phyloP scores from a whole-genome alignment of 2,797 vertebrate species.

The Clamator glandarius region DNA sequence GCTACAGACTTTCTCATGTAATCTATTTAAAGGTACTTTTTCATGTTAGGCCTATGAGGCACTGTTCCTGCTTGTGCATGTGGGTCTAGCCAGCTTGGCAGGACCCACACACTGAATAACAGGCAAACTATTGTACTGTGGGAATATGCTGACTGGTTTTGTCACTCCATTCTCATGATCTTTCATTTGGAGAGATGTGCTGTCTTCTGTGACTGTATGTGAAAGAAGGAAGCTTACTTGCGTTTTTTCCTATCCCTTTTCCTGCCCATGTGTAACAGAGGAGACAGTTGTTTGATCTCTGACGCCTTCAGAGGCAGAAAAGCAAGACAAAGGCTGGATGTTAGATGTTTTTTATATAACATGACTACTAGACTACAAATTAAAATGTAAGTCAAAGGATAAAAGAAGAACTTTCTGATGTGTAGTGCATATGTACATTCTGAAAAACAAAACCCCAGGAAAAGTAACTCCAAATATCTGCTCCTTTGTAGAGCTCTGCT shows the following conservation, averaged over 20 bases:
- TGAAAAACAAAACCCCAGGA: neutral
- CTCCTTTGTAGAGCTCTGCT: neutral
- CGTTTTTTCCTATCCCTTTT: neutral
- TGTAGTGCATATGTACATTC: neutral
- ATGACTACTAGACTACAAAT: neutral
- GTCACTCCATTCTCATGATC: neutral
- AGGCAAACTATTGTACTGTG: neutral
- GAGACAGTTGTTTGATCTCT: neutral
- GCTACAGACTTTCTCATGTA: neutral
- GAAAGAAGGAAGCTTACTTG: neutral
- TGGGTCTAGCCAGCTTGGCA: neutral
- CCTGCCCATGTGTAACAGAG: neutral
- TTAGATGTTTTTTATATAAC: neutral
- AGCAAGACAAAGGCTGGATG: neutral
- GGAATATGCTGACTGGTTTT: slow-evolving; percentile 26
- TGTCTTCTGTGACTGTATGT: neutral
- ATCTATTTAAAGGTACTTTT: neutral
- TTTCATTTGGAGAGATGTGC: slow-evolving; percentile 20
- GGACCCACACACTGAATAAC: neutral
- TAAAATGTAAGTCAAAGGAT: slow-evolving; percentile 8
- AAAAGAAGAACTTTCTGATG: neutral
- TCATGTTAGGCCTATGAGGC: neutral
- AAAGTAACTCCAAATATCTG: neutral
- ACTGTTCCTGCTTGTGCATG: neutral
- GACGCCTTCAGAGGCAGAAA: neutral